A percentile compares a stretch with the other conserved stretches of the same genome.
These are phyloP conservation scores for Otolemur garnettii DNA, from an alignment of 2,113 vertebrate genomes.

Conservation along the genomic window DNA sequence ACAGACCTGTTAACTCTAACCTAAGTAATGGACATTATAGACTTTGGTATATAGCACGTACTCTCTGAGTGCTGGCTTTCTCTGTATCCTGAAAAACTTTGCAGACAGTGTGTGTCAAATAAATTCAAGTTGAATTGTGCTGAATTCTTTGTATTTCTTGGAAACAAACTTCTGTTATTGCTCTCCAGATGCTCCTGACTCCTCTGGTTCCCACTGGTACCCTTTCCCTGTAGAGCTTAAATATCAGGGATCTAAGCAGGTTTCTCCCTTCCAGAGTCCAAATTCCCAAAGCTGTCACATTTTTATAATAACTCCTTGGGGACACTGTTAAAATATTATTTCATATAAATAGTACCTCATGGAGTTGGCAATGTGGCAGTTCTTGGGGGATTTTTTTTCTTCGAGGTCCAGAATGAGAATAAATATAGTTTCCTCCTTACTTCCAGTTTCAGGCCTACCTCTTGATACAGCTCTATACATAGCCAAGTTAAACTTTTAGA, in stretches of 20 bases:
- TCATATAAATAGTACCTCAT: background rate
- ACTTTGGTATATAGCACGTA: too few species aligned
- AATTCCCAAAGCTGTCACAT: background rate
- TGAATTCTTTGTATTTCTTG: background rate
- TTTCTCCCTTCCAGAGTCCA: background rate
- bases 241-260: background rate
- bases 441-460: background rate
- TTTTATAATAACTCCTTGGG: background rate
- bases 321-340: background rate
- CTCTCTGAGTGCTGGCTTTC: background rate
- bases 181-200: background rate
- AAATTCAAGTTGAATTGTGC: background rate
- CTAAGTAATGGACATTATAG: background rate
- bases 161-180: background rate
- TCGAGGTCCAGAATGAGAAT: background rate
- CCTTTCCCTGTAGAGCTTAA: background rate
- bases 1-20: background rate
- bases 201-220: background rate
- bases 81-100: background rate
- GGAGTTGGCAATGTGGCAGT: background rate
- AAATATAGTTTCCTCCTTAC: background rate
- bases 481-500: background rate
- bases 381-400: background rate
- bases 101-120: background rate
- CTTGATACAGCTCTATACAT: background rate